Percentiles rank a stretch among this genome's conserved stretches.
These are phyloP conservation scores for Polypedilum vanderplanki DNA, from an alignment of 1,140 invertebrate species.

Conservation along the genomic window DNA sequence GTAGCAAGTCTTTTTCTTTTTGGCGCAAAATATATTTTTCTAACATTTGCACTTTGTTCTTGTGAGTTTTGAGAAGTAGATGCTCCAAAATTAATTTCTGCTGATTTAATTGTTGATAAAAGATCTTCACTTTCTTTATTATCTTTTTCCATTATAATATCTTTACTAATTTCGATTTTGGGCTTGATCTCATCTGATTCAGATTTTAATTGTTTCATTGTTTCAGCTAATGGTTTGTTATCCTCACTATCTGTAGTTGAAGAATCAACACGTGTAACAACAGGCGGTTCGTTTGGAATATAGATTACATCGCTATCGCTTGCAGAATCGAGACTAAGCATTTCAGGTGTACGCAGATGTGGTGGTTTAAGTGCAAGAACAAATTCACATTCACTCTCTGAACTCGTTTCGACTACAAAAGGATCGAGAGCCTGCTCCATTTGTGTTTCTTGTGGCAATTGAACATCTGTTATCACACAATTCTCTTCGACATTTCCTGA, in stretches of 20 bases:
- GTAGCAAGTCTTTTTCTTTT: background rate
- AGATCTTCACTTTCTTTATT: background rate
- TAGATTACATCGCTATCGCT: constrained; percentile 52
- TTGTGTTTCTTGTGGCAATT: background rate
- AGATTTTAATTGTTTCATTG: background rate
- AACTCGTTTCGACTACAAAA: constrained; percentile 21
- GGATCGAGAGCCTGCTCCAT: background rate
- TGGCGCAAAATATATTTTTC: background rate
- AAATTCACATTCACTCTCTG: constrained; percentile 39
- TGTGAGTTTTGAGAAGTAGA: background rate
- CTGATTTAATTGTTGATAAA: background rate
- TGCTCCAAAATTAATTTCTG: background rate
- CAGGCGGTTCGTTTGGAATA: background rate
- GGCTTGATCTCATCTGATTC: background rate
- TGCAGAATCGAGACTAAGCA: constrained; percentile 48
- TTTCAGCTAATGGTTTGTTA: background rate
- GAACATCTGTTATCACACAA: constrained; percentile 11
- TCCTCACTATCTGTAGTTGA: constrained; percentile 15
- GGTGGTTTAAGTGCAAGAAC: constrained; percentile 48
- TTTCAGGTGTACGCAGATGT: constrained; percentile 50
- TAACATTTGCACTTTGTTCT: background rate
- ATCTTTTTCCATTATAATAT: background rate
- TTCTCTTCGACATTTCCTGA: background rate
- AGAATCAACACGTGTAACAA: background rate
- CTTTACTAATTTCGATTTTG: background rate